Conservation (phyloP, 1,140 invertebrate genomes). For the Myzus persicae region DNA sequence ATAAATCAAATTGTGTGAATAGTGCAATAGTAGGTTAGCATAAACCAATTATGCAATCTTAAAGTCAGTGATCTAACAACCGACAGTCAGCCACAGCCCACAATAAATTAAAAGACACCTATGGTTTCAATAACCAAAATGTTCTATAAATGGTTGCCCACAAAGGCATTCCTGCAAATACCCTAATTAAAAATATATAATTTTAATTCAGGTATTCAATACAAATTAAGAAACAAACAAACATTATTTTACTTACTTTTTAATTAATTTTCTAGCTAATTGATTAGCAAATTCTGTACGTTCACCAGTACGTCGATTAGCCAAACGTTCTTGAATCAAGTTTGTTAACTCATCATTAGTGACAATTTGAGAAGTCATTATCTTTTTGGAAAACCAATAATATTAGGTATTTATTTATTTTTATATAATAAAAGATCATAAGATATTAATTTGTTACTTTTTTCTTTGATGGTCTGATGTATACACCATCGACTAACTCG, state of each 20-base stretch:
- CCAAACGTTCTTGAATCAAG: conserved; percentile 56
- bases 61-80: background rate
- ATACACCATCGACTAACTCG: conserved; percentile 42
- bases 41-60: background rate
- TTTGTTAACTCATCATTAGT: conserved; percentile 53
- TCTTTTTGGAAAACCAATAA: conserved; percentile 25
- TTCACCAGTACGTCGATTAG: conserved; percentile 48
- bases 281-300: conserved; percentile 57
- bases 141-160: background rate
- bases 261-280: conserved; percentile 56
- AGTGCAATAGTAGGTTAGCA: background rate
- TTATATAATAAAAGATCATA: background rate
- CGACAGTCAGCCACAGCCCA: fast-evolving
- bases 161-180: background rate
- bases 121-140: background rate
- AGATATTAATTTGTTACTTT: conserved; percentile 14
- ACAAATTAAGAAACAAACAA: background rate
- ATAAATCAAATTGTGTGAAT: background rate
- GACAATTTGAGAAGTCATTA: conserved; percentile 56
- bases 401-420: background rate
- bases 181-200: background rate
- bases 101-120: background rate
- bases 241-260: conserved; percentile 25
- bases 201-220: background rate
- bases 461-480: conserved; percentile 51